Evolutionary conservation across 2,113 vertebrate genomes (phyloP), one percentile per base, ranked within the genome.

Genomic region (Amazona vittata): DNA sequence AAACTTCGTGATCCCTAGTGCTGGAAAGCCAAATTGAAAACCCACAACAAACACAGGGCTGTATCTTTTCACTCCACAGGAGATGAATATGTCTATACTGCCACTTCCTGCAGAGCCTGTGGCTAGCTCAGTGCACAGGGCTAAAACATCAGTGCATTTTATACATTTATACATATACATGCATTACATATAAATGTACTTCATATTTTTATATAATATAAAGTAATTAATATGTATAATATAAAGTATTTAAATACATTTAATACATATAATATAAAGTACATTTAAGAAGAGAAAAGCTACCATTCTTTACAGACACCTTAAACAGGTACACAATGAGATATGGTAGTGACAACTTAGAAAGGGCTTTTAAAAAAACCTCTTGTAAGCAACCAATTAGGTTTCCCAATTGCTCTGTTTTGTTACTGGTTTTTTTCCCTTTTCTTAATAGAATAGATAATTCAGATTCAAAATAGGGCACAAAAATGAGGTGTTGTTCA

Each of bases 1-100:
- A 84, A 62, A 5, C 24, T 86, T 69, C 59, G n/a, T 59, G 25
- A 10, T 60, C 24, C 39, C 29, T 43, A 47, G 24, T 52, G 20
- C 4, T 93, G 19, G 43, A 75, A 90, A 5, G 37, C 15, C 12
- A 89, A 82, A 75, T 19, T 24, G 68, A 50, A 90, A 74, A 20
- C 9, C 18, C 74, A 11, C 25, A 74, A 26, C 22, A 79, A 18
- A n/a, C 37, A 39, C 7, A 65, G 15, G 25, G 10, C 20, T 75
- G 53, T 35, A 13, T 46, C 20, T 84, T 68, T 79, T 68, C 1
- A 7, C 29, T 74, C 15, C 49, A 63, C 19, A 67, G n/a, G 12
- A 47, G 26, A 62, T 8, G 1, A 43, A 64, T 0, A 1, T 20
- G 5, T 49, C 16, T 50, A 11, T 31, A n/a, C 6, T 41, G 13